phyloP scores from a whole-genome alignment of 2,113 vertebrate species.

The Macrotus californicus region DNA sequence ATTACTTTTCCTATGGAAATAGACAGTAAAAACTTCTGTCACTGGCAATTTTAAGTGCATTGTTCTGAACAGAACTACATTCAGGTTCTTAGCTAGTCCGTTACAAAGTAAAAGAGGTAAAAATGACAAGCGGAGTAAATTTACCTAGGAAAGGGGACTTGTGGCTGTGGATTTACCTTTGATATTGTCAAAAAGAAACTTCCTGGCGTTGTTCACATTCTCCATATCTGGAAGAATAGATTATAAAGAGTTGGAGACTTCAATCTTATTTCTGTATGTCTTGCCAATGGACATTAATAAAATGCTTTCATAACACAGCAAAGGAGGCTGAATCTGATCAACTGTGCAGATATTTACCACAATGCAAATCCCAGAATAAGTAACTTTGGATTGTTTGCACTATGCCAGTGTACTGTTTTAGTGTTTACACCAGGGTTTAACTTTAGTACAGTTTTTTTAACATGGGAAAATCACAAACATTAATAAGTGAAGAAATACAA shows the following conservation, averaged over 20 bases:
- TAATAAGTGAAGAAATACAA: not conserved
- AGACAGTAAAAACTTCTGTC: not conserved
- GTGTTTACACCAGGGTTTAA: not conserved
- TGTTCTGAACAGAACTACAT: conserved; percentile 28
- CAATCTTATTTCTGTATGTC: not conserved
- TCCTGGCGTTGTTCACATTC: not conserved
- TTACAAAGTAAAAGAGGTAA: conserved; percentile 27
- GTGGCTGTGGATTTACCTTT: not conserved
- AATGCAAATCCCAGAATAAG: not conserved
- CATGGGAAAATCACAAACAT: not conserved
- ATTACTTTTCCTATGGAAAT: not conserved
- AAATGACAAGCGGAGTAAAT: not conserved
- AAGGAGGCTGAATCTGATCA: not conserved
- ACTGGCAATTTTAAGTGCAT: conserved; percentile 18
- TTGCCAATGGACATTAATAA: not conserved
- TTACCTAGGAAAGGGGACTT: not conserved
- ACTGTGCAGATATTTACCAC: not conserved
- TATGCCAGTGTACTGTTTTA: not conserved
- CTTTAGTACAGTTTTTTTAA: not conserved
- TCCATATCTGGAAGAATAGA: not conserved
- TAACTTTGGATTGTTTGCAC: not conserved
- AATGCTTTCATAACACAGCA: not conserved
- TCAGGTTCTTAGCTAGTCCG: not conserved
- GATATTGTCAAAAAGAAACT: not conserved
- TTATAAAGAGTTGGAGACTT: not conserved